These are phyloP conservation scores for Leptopilina drosophilae DNA, from an alignment of 2,888 invertebrate species.

Conservation along the genomic window DNA sequence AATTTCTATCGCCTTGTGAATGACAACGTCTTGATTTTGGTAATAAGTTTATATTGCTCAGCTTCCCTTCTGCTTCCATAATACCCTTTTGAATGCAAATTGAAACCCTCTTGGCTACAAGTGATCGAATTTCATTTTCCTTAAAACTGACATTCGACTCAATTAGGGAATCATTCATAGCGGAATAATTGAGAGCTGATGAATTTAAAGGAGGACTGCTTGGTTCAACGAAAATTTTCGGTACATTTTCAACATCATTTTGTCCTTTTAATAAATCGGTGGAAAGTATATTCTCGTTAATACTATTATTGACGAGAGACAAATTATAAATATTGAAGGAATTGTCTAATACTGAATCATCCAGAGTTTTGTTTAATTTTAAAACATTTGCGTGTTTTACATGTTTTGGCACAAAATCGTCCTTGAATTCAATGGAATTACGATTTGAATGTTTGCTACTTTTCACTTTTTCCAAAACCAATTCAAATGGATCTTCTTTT, in stretches of 20 bases:
- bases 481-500: constrained; percentile 72
- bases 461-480: constrained; percentile 64
- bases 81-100: constrained; percentile 50
- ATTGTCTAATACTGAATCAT: constrained; percentile 53
- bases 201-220: constrained; percentile 45
- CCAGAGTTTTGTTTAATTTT: constrained; percentile 65
- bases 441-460: constrained; percentile 37
- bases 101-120: constrained; percentile 61
- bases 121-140: constrained; percentile 52
- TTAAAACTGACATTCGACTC: constrained; percentile 28
- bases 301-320: constrained; percentile 24
- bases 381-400: constrained; percentile 56
- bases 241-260: neutral
- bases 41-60: neutral
- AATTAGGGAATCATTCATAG: constrained; percentile 66
- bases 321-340: neutral
- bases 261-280: constrained; percentile 47
- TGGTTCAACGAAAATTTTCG: constrained; percentile 16
- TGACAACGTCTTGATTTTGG: constrained; percentile 42
- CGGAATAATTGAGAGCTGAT: constrained; percentile 69
- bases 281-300: constrained; percentile 48
- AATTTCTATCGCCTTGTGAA: constrained; percentile 43
- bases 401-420: constrained; percentile 56
- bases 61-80: constrained; percentile 20
- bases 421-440: constrained; percentile 52